Evolutionary conservation across 2,888 invertebrate genomes (phyloP).

Genomic region (Ennomos erosarius): DNA sequence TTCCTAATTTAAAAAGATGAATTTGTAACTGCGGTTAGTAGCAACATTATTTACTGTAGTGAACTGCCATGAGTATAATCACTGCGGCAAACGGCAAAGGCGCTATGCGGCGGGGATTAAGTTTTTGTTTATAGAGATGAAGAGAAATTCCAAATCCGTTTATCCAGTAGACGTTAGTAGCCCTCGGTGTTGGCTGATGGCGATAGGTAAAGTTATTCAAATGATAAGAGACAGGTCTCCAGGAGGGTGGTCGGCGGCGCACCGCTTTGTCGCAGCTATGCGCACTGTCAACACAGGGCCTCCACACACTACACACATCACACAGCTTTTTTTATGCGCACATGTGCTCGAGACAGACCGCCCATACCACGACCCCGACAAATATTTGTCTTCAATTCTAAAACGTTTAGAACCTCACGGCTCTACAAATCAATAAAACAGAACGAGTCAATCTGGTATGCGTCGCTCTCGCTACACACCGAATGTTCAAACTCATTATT

Average conservation of each 20-base stretch:
- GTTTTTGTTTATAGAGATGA: slow-evolving; percentile 35
- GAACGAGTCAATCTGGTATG: slow-evolving; percentile 60
- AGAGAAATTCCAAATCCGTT: slow-evolving; percentile 37
- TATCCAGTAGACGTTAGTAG: slow-evolving; percentile 29
- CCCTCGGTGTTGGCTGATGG: slow-evolving; percentile 31
- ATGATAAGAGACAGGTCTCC: slow-evolving; percentile 51
- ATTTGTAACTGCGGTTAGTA: slow-evolving; percentile 3
- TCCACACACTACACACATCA: slow-evolving; percentile 66
- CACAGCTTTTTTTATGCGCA: slow-evolving; percentile 77
- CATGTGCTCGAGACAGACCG: slow-evolving; percentile 72
- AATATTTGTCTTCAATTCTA: slow-evolving; percentile 82
- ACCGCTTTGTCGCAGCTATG: slow-evolving; percentile 74
- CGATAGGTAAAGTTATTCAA: slow-evolving; percentile 52
- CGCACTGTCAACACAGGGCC: slow-evolving; percentile 78
- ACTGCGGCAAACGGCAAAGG: slow-evolving; percentile 5
- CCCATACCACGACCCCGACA: slow-evolving; percentile 73
- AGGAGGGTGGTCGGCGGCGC: slow-evolving; percentile 68
- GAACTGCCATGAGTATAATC: background rate
- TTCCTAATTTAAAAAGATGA: slow-evolving; percentile 16
- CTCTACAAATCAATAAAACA: slow-evolving; percentile 67
- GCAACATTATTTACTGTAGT: background rate
- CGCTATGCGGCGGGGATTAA: slow-evolving; percentile 22
- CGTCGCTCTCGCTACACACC: slow-evolving; percentile 34
- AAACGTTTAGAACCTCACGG: slow-evolving; percentile 74
- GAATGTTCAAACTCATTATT: slow-evolving; percentile 39